These are phyloP conservation scores for Escarpia spicata DNA, from an alignment of 2,888 invertebrate genomes.

Conservation along the genomic window DNA sequence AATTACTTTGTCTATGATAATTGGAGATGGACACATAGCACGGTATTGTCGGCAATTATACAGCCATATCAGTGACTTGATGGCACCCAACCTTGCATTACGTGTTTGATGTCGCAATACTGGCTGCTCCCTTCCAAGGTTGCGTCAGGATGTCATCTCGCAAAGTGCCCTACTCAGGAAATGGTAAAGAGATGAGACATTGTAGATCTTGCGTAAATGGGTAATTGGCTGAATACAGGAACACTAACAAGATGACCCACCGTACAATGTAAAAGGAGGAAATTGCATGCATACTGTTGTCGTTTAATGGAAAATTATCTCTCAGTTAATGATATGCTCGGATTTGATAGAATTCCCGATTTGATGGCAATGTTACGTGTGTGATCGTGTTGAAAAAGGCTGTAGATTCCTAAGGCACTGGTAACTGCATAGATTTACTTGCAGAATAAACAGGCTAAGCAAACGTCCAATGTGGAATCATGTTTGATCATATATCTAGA, in stretches of 20 bases:
- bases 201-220: not conserved
- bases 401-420: not conserved
- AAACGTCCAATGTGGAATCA: not conserved
- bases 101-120: not conserved
- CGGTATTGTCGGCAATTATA: not conserved
- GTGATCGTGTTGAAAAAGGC: not conserved
- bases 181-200: not conserved
- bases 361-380: not conserved
- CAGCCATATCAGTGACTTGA: not conserved
- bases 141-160: not conserved
- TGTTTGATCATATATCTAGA: not conserved
- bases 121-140: not conserved
- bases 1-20: constrained; percentile 16
- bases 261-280: not conserved
- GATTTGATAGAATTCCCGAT: not conserved
- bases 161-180: not conserved
- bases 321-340: not conserved
- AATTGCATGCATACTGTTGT: not conserved
- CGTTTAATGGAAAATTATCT: not conserved
- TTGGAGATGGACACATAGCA: constrained; percentile 3
- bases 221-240: not conserved
- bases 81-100: not conserved
- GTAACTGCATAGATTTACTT: not conserved
- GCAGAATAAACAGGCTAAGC: not conserved
- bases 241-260: not conserved